Evolutionary conservation across 2,113 vertebrate genomes (phyloP).

Genomic region (Pterocles orientalis): DNA sequence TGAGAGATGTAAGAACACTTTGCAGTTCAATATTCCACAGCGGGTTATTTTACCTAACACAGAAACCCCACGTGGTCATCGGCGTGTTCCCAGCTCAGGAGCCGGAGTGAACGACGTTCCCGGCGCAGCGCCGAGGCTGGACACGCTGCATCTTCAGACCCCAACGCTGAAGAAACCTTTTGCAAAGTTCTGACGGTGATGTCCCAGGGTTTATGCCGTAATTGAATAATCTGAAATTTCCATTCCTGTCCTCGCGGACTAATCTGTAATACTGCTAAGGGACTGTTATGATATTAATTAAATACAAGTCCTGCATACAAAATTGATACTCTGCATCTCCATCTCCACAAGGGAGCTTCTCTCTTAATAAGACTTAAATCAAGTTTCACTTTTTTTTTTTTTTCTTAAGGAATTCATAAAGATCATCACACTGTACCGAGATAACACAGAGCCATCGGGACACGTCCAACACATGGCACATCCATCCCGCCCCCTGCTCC

Average conservation of each 20-base stretch:
- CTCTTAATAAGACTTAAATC: conserved; percentile 42
- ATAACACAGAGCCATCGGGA: not conserved
- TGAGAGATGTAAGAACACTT: not conserved
- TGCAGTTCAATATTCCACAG: not conserved
- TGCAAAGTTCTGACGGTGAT: not conserved
- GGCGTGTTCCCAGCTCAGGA: not conserved
- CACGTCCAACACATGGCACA: fast-evolving
- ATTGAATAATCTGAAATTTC: conserved; percentile 68
- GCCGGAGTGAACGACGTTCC: not conserved
- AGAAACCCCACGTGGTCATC: not conserved
- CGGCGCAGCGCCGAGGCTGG: not conserved
- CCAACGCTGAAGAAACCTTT: not conserved
- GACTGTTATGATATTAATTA: conserved; percentile 69
- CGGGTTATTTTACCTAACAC: not conserved
- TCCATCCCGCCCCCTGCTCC: not conserved
- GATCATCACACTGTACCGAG: not conserved
- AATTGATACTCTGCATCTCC: conserved; percentile 47
- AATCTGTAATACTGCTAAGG: conserved; percentile 60
- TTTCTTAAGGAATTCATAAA: not conserved
- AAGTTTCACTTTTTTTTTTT: conserved; percentile 15
- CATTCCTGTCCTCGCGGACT: conserved; percentile 61
- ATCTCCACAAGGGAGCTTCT: conserved; percentile 41
- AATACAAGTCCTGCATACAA: conserved; percentile 65
- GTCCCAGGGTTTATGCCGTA: conserved; percentile 49
- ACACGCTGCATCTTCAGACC: not conserved